Percentiles rank a stretch among this genome's conserved stretches.
phyloP scores from a whole-genome alignment of 2,888 invertebrate genomes.

The Xiphydria camelus region DNA sequence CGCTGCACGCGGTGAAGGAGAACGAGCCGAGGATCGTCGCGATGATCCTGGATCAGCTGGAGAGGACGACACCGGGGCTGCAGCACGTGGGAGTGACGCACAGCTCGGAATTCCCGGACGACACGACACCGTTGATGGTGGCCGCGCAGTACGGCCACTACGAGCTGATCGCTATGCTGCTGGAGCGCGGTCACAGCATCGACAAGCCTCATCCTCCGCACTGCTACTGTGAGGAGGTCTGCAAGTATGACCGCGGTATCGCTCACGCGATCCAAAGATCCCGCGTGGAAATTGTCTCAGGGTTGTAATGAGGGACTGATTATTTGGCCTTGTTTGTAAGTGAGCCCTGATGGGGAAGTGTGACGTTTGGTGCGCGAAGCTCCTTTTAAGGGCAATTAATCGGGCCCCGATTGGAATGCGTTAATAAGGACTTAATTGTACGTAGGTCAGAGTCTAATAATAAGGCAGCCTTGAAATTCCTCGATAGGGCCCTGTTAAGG shows the following conservation, averaged over 20 bases:
- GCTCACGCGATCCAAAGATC: too few relatives aligned
- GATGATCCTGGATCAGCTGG: constrained; percentile 61
- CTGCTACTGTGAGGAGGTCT: constrained; percentile 60
- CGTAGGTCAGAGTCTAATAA: too few relatives aligned
- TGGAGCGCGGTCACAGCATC: constrained; percentile 69
- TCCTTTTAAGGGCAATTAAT: too few relatives aligned
- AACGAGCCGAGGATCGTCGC: constrained; percentile 66
- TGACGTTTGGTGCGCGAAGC: too few relatives aligned
- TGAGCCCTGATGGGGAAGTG: too few relatives aligned
- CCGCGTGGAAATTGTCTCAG: too few relatives aligned
- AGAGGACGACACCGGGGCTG: constrained; percentile 52
- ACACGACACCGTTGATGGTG: constrained; percentile 71
- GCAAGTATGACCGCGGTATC: constrained; percentile 37
- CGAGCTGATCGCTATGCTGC: constrained; percentile 69
- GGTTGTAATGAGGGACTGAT: too few relatives aligned
- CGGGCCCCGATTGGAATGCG: too few relatives aligned
- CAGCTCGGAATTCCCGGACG: constrained; percentile 67
- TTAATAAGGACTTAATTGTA: too few relatives aligned
- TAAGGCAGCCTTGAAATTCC: too few relatives aligned
- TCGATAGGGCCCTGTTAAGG: too few relatives aligned
- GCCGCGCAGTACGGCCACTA: constrained; percentile 74
- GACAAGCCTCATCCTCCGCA: constrained; percentile 66
- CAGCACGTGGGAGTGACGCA: constrained; percentile 59
- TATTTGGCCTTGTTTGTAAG: too few relatives aligned
- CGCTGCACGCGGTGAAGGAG: constrained; percentile 69